phyloP scores from a whole-genome alignment of 2,113 vertebrate species.

The Hemichromis elongatus region DNA sequence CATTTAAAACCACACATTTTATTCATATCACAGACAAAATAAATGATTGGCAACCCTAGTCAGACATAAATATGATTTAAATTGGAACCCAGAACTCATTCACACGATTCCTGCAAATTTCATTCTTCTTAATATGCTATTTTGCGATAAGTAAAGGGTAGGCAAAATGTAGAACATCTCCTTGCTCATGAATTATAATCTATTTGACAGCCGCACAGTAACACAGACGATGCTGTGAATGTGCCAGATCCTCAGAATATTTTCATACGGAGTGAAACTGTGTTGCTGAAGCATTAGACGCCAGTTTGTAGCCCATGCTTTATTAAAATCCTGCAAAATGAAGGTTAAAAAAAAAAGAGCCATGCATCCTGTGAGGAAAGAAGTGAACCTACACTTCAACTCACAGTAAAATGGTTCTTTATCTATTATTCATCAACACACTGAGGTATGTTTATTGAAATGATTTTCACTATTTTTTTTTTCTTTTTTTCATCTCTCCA shows the following conservation, averaged over 20 bases:
- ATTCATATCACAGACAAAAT: background rate
- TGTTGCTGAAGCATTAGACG: constrained; percentile 13
- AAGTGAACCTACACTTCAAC: background rate
- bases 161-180: constrained; percentile 36
- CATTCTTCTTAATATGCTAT: constrained; percentile 26
- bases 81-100: constrained; percentile 38
- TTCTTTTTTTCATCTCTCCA: background rate
- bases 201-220: constrained; percentile 44
- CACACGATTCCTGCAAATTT: constrained; percentile 27
- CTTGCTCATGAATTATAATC: constrained; percentile 56
- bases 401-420: background rate
- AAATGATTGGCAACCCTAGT: constrained; percentile 15
- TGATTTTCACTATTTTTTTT: background rate
- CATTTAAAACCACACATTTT: background rate
- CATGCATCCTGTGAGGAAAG: background rate
- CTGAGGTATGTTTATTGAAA: background rate
- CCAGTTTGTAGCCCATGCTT: constrained; percentile 10
- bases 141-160: constrained; percentile 25
- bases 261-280: constrained; percentile 34
- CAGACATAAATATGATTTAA: constrained; percentile 26
- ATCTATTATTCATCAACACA: background rate
- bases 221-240: constrained; percentile 2
- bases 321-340: constrained; percentile 29
- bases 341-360: background rate
- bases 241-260: constrained; percentile 21